Base-by-base conservation (phyloP, 2,797 vertebrate species). In the Podarcis siculus region DNA sequence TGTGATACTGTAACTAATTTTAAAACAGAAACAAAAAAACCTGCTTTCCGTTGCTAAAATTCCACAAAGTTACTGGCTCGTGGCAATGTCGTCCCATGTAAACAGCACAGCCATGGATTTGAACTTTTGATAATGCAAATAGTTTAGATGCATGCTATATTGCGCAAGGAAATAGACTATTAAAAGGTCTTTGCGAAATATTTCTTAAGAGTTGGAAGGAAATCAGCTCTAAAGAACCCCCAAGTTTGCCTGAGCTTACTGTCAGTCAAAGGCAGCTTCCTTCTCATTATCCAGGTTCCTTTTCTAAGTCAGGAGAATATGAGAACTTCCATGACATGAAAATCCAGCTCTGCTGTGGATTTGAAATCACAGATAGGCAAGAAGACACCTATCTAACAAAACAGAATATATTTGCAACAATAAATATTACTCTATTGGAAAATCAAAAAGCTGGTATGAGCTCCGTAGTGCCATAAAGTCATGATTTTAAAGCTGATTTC, bases 101-200 rank as follows among this genome's bases (percentile, higher is more conserved):
- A 88, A 79, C 66, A 88, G 32, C 30, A 55, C 73, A 27, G 61
- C 42, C 45, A 55, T 69, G 78, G 71, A 82, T 86, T 3, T 89
- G 83, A 82, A 69, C 79, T 77, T 81, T 67, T 86, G 78, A 86
- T 89, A 82, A 82, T 25, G 42, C 61, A 21, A 67, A 89, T 85
- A 76, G 55, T 77, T 89, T 76, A 23, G 58, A 39, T 67, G 71
- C 83, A 86, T 85, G 69, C 15, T 80, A 30, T 76, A 58, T 77
- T 37, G 19, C 49, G 32, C 61, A 58, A 81, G 21, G 67, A 67
- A 81, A 55, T 39, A 75, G 19, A 37, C 58, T 17, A 32, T 76
- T 55, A n/a, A 76, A 85, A 75, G 87, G 27, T 49, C n/a, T 89
- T 61, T 64, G 37, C n/a, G 37, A 79, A 67, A 37, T 15, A 75